These are phyloP conservation scores for Nephila pilipes DNA, from an alignment of 1,140 invertebrate genomes.

Conservation along the genomic window DNA sequence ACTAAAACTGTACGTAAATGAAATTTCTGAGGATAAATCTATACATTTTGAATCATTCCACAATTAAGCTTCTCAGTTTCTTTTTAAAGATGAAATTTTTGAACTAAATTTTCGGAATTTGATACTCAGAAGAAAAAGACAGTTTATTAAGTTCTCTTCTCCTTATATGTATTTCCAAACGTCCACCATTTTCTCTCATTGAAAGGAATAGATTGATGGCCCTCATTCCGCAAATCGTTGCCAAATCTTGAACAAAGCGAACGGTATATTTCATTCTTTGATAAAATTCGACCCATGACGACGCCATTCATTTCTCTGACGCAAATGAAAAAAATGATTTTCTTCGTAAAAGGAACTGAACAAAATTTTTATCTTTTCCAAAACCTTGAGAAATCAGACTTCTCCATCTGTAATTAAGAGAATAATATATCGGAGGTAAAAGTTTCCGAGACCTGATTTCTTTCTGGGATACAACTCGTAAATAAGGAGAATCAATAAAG, in stretches of 20 bases:
- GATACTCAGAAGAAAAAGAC: background rate
- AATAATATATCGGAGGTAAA: background rate
- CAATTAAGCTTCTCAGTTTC: too few species aligned
- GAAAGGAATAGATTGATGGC: constrained; percentile 12
- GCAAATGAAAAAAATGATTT: background rate
- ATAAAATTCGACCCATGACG: background rate
- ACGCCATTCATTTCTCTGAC: background rate
- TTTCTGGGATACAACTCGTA: background rate
- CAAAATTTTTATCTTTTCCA: background rate
- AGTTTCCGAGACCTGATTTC: background rate
- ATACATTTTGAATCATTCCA: too few species aligned
- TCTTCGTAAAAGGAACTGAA: background rate
- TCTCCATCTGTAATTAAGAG: background rate
- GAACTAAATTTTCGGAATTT: too few species aligned
- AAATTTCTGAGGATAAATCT: too few species aligned
- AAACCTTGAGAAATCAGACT: background rate
- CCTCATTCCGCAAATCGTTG: constrained; percentile 19
- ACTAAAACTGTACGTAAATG: too few species aligned
- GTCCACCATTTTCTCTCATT: background rate
- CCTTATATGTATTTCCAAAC: constrained; percentile 17
- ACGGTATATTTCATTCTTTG: constrained; percentile 13
- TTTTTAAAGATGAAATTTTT: too few species aligned
- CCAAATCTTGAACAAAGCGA: background rate
- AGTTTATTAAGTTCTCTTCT: background rate
- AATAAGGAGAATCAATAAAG: constrained; percentile 42